Conservation (phyloP, 2,888 invertebrate species). For the Myathropa florea region DNA sequence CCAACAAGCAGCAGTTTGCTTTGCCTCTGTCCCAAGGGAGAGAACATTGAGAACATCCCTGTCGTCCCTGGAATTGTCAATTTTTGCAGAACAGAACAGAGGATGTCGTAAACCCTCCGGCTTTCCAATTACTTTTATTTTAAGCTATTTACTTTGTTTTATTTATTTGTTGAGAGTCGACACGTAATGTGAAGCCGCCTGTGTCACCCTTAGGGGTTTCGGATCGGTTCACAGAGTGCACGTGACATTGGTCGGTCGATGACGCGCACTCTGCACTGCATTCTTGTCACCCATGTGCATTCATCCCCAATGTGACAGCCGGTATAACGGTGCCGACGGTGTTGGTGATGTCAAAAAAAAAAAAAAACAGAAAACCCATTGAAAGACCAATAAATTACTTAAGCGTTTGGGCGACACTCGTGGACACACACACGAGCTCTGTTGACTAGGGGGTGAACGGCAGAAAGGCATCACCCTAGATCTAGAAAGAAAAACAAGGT, state of each 20-base stretch:
- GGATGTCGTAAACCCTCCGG: slow-evolving; percentile 10
- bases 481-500: not conserved
- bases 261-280: slow-evolving; percentile 43
- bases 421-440: slow-evolving; percentile 41
- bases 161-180: slow-evolving; percentile 32
- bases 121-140: slow-evolving; percentile 39
- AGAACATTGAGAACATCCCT: not conserved
- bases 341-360: not conserved
- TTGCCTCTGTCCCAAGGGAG: slow-evolving; percentile 10
- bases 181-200: slow-evolving; percentile 34
- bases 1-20: not conserved
- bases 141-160: slow-evolving; percentile 21
- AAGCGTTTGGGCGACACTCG: slow-evolving; percentile 67
- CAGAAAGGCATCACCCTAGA: not conserved
- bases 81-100: not conserved
- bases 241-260: slow-evolving; percentile 57
- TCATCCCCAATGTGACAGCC: slow-evolving; percentile 55
- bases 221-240: slow-evolving; percentile 22
- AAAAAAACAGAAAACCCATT: slow-evolving; percentile 24
- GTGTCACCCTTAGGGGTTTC: slow-evolving; percentile 28
- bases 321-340: not conserved
- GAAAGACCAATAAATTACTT: slow-evolving; percentile 69
- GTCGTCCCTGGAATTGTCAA: slow-evolving; percentile 1
- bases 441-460: slow-evolving; percentile 30
- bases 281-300: slow-evolving; percentile 46